phyloP scores from a whole-genome alignment of 2,888 invertebrate species.

The Megaustenia siamemsis region DNA sequence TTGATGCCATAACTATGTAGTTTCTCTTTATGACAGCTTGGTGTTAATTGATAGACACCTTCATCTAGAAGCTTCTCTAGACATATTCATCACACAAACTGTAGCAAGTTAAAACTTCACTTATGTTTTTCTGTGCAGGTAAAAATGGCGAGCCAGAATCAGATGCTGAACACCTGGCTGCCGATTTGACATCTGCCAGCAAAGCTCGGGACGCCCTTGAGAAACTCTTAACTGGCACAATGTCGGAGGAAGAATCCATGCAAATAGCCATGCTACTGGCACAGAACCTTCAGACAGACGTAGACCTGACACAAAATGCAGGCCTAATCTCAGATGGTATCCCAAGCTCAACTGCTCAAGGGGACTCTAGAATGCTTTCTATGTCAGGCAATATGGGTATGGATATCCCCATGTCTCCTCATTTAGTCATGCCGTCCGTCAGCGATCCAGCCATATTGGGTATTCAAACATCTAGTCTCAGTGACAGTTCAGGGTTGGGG shows the following conservation, averaged over 20 bases:
- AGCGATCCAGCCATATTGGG: conserved; percentile 11
- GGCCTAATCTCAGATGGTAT: conserved; percentile 35
- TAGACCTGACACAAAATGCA: conserved; percentile 45
- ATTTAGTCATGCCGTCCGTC: conserved; percentile 6
- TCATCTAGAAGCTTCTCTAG: too few relatives aligned
- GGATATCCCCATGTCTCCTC: conserved; percentile 36
- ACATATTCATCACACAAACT: background rate
- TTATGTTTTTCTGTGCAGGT: conserved; percentile 76
- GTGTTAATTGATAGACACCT: too few relatives aligned
- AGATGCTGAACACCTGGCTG: conserved; percentile 88
- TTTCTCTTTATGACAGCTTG: too few relatives aligned
- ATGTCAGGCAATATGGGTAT: conserved; percentile 13
- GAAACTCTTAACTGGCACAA: conserved; percentile 64
- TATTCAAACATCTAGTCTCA: conserved; percentile 19
- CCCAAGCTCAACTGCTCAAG: conserved; percentile 28
- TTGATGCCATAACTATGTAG: too few relatives aligned
- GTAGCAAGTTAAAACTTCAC: background rate
- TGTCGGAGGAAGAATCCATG: conserved; percentile 59
- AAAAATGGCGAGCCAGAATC: conserved; percentile 85
- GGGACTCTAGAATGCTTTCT: background rate
- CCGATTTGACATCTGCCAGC: conserved; percentile 83
- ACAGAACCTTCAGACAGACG: conserved; percentile 54
- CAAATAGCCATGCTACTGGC: conserved; percentile 59
- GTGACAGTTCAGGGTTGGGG: conserved; percentile 20
- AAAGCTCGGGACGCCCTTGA: conserved; percentile 72